Evolutionary conservation across 2,888 invertebrate species (phyloP).

Genomic region (Cryptus armator): DNA sequence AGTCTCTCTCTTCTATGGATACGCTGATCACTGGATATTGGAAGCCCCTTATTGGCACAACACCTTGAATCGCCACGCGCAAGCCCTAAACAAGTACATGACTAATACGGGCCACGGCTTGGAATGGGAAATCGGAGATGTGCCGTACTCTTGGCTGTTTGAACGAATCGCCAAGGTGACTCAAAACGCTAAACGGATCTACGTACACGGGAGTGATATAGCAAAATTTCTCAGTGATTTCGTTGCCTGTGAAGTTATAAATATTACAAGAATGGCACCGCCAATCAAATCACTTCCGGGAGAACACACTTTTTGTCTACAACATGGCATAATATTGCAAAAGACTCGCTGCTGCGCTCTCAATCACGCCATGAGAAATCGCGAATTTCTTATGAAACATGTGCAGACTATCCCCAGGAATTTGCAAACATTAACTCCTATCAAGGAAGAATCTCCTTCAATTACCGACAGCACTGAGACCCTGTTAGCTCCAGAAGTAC

Average conservation of each 20-base stretch:
- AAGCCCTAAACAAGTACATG: neutral
- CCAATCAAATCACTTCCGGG: neutral
- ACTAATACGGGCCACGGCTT: constrained; percentile 5
- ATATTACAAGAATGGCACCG: neutral
- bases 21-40: constrained; percentile 34
- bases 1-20: neutral
- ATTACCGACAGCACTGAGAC: neutral
- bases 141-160: constrained; percentile 22
- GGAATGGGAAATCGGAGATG: constrained; percentile 32
- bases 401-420: no score
- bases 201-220: neutral
- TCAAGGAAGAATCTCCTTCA: neutral
- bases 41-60: constrained; percentile 15
- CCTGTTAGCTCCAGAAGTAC: no score
- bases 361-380: constrained; percentile 6
- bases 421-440: neutral
- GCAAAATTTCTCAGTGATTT: neutral
- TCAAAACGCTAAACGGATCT: constrained; percentile 2
- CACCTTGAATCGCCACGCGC: neutral
- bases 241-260: neutral
- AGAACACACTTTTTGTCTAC: neutral
- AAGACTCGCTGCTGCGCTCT: constrained; percentile 23
- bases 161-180: neutral
- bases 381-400: neutral
- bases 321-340: neutral